Evolutionary conservation across 2,113 vertebrate genomes (phyloP).

Genomic region (Actenoides lindsayi): DNA sequence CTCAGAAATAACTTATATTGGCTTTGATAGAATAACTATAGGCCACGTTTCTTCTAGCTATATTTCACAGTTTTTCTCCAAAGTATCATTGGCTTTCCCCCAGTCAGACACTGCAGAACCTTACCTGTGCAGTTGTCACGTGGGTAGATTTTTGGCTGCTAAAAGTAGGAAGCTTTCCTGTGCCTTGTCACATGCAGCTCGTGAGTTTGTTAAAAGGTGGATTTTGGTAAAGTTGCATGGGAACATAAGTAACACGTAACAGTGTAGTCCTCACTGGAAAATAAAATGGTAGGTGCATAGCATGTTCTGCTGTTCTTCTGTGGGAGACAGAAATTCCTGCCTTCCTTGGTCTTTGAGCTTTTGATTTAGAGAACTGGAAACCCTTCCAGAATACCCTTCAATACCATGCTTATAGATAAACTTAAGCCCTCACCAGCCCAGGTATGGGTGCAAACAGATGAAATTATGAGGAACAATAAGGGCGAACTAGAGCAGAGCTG

Average conservation of each 20-base stretch:
- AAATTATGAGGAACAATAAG: neutral
- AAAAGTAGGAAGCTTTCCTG: neutral
- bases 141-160: neutral
- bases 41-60: neutral
- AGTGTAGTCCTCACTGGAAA: neutral
- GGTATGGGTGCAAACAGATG: neutral
- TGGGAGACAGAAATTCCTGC: neutral
- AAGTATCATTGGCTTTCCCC: neutral
- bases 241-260: neutral
- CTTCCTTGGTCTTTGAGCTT: neutral
- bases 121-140: neutral
- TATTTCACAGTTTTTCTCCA: neutral
- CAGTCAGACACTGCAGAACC: neutral
- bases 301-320: neutral
- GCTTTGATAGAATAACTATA: neutral
- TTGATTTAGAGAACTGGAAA: neutral
- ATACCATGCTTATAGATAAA: neutral
- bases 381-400: neutral
- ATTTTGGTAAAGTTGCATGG: neutral
- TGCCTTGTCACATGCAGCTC: neutral
- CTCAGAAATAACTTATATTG: neutral
- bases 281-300: rapidly evolving
- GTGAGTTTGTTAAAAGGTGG: neutral
- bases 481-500: neutral
- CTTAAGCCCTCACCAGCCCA: neutral